Base-by-base conservation (phyloP, 2,113 vertebrate species). In the Anseranas semipalmata region DNA sequence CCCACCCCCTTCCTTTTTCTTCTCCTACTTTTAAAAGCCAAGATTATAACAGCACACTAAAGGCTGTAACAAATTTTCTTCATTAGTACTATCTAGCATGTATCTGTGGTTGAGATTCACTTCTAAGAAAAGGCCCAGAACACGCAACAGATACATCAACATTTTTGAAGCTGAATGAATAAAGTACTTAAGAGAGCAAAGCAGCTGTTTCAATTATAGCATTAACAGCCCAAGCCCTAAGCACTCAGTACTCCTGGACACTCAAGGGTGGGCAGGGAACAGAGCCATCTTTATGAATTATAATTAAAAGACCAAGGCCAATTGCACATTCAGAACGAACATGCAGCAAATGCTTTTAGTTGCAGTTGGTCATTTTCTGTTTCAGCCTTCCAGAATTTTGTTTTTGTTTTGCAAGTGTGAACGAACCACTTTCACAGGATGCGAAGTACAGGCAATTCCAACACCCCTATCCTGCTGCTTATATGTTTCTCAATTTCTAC, bases 91-190 rank as follows among this genome's bases (percentile, higher is more conserved):
- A 8, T 72, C 48, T n/a, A 85, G 58, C 32, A 85, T 87, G 87
- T 79, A 72, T 41, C 55, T 53, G 37, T 39, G 35, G 80, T 91
- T 91, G 87, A 96, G 92, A 96, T 92, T 70, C 74, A 41, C 22
- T 87, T 91, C 66, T 85, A 79, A 80, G 59, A 81, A 92, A 92
- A 86, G 70, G 76, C 60, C 22, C 4, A 46, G n/a, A 63, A 85
- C 56, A 65, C 2, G 15, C 43, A 70, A 90, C 71, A 89, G 88
- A 81, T 91, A 67, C 94, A 85, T 82, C 94, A 95, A 84, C 76
- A 85, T 92, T 90, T 95, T 82, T 2, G 7, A 87, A 95, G 93
- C 93, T 84, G 96, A 91, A 96, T 83, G 66, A 97, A 81, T 81
- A 72, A 83, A 95, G 89, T 53, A 83, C 63, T 96, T 45, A 20